phyloP scores from a whole-genome alignment of 2,888 invertebrate genomes.

The Scrobipalpa costella region DNA sequence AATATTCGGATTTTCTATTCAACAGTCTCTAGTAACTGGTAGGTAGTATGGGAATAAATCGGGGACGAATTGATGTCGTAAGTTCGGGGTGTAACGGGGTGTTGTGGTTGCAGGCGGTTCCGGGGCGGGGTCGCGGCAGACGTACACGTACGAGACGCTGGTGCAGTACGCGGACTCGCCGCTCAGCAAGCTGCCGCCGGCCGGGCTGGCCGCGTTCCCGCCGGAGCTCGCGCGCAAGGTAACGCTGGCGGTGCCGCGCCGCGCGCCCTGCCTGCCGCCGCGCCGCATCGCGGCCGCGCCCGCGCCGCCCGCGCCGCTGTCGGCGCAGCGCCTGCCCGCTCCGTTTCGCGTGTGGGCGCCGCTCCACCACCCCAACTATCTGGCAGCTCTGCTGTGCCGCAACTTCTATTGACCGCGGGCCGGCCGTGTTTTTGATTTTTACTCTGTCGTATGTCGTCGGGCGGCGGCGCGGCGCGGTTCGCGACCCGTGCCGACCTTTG shows the following conservation, averaged over 20 bases:
- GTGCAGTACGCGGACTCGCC: conserved; percentile 79
- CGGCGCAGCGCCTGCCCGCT: conserved; percentile 48
- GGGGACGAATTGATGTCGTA: neutral
- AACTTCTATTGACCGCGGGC: conserved; percentile 63
- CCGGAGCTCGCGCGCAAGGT: conserved; percentile 78
- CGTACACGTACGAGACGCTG: conserved; percentile 78
- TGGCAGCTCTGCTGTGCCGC: conserved; percentile 73
- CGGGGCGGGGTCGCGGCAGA: conserved; percentile 62
- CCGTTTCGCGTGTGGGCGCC: conserved; percentile 51
- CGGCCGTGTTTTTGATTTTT: conserved; percentile 14
- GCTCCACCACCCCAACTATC: conserved; percentile 71
- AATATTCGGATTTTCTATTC: neutral
- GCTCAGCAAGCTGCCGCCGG: conserved; percentile 78
- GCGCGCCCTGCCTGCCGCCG: conserved; percentile 40
- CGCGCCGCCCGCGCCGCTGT: conserved; percentile 36
- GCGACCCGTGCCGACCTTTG: conserved; percentile 40
- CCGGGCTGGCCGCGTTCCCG: conserved; percentile 72
- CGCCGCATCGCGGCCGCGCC: conserved; percentile 37
- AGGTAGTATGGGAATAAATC: neutral
- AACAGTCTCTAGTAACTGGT: neutral
- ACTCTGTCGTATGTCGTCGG: conserved; percentile 16
- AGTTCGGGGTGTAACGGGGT: conserved; percentile 22
- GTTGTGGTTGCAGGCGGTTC: conserved; percentile 47
- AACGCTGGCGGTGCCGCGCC: conserved; percentile 53
- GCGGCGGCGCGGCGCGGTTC: conserved; percentile 30